phyloP scores from a whole-genome alignment of 2,888 invertebrate genomes.

The Neoscelio sp. region DNA sequence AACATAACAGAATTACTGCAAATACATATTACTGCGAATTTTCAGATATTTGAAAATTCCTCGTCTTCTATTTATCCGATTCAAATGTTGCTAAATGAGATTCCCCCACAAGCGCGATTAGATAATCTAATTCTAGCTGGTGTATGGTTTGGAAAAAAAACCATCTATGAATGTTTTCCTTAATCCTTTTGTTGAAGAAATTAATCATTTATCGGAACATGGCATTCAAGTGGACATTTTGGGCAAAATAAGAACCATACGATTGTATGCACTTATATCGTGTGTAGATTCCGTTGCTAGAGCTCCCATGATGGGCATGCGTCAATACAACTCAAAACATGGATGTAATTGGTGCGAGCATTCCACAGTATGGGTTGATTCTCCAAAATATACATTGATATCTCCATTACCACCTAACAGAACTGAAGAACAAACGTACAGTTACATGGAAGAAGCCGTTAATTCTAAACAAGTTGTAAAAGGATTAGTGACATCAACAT shows the following conservation, averaged over 20 bases:
- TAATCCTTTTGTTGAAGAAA: slow-evolving; percentile 4
- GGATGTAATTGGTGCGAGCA: slow-evolving; percentile 63
- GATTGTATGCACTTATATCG: slow-evolving; percentile 37
- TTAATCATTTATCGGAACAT: slow-evolving; percentile 33
- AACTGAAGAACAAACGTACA: slow-evolving; percentile 23
- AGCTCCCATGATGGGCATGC: slow-evolving; percentile 62
- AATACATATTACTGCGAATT: background rate
- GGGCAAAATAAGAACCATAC: slow-evolving; percentile 28
- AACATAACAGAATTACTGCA: background rate
- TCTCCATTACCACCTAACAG: slow-evolving; percentile 28
- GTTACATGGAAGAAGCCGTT: slow-evolving; percentile 36
- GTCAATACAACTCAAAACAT: slow-evolving; percentile 44
- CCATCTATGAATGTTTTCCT: slow-evolving; percentile 22
- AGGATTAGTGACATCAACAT: slow-evolving; percentile 39
- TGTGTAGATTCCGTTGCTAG: slow-evolving; percentile 59
- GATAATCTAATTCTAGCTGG: background rate
- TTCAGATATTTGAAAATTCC: background rate
- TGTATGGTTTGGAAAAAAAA: slow-evolving; percentile 16
- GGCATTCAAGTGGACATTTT: slow-evolving; percentile 35
- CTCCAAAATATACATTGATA: slow-evolving; percentile 33
- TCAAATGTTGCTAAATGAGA: background rate
- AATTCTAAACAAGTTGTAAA: background rate
- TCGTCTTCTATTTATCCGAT: background rate
- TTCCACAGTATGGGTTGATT: slow-evolving; percentile 36
- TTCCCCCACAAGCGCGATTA: background rate